Evolutionary conservation across 1,140 invertebrate species (phyloP), one percentile per base, ranked within the genome.

Genomic region (Drosophila hydei): DNA sequence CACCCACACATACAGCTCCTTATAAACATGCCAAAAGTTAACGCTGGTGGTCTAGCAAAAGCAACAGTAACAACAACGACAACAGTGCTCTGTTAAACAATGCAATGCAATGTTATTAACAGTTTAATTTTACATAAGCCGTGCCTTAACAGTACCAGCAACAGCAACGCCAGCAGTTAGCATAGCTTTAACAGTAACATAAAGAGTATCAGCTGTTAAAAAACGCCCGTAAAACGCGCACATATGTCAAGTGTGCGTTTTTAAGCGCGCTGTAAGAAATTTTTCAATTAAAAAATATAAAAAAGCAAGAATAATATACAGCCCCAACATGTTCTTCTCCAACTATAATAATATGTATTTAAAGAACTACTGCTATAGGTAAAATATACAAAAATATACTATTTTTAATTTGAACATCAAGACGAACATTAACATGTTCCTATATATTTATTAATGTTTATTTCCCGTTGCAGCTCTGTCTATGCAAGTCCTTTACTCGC

Each of bases 271-370:
- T 0, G 16, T 47, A 48, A 59, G 16, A 33, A 50, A 19, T 27
- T 21, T 48, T n/a, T 7, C 1, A 4, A 4, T 18, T 52, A 21
- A 33, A 23, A 36, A 19, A 33, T 38, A 48, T 11, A 27, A 54
- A 52, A 16, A 21, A n/a, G n/a, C 0, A 25, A 21, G 19, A 51
- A 8, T 8, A 3, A 43, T 14, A 62, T 9, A 21, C 36, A 47
- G 3, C 4, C 4, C 30, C 5, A 73, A 63, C 19, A 91, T 91
- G 89, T 91, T 91, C 59, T 91, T 90, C 54, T 84, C 89, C 2
- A 91, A 91, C 55, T 91, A 89, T 52, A 91, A 91, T 71, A 91
- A 89, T 47, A 91, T 91, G 89, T 91, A 91, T 51, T 71, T 91
- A 48, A 91, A 91, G 50, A 90, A 88, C 64, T 91, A 91, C 59